Conservation (phyloP, 2,113 vertebrate species). For the Rhodinocichla rosea region DNA sequence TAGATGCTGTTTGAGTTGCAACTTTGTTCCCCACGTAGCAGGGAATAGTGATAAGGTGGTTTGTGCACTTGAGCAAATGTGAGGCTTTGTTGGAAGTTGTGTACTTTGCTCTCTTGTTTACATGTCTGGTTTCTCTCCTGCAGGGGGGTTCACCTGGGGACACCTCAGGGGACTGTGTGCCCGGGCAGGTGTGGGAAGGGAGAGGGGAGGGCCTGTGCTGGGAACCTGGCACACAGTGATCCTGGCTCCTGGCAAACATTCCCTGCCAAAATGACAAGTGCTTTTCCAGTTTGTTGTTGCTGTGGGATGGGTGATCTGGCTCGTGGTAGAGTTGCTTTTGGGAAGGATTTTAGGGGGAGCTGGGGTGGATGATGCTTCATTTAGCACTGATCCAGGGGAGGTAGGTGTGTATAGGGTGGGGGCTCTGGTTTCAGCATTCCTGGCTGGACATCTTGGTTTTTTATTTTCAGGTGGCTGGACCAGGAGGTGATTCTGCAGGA, state of each 20-base stretch:
- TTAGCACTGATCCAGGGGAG: neutral
- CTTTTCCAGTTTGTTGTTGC: neutral
- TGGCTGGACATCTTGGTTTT: neutral
- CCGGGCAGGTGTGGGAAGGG: neutral
- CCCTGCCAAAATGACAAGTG: neutral
- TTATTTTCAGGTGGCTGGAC: constrained; percentile 7
- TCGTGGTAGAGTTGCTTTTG: neutral
- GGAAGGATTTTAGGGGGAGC: neutral
- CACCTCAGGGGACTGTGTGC: neutral
- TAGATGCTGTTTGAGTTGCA: neutral
- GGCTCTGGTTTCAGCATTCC: neutral
- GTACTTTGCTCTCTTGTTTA: neutral
- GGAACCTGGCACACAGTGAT: neutral
- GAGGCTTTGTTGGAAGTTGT: neutral
- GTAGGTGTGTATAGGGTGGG: neutral
- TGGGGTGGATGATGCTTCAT: neutral
- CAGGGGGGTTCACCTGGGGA: neutral
- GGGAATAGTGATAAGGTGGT: neutral
- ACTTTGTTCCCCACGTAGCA: fast-evolving
- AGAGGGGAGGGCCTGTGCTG: neutral
- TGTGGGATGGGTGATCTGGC: neutral
- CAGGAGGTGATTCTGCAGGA: neutral
- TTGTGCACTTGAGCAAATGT: neutral
- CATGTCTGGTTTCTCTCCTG: neutral
- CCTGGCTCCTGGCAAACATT: neutral